Percentiles rank a stretch among this genome's conserved stretches.
Evolutionary conservation across 2,113 vertebrate genomes (phyloP).

Genomic region (human): GRCh38 chr20:14247501-14248000

Average conservation of each 20-base stretch:
- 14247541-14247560: not conserved
- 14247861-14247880: not conserved
- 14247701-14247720: not conserved
- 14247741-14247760: not conserved
- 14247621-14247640: not conserved
- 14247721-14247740: not conserved
- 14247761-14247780: not conserved
- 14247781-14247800: not conserved
- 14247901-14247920: not conserved
- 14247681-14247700: not conserved
- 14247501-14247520: not conserved
- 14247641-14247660: not conserved
- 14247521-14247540: slow-evolving; percentile 25
- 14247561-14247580: not conserved
- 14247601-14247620: not conserved
- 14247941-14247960: not conserved
- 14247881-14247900: not conserved
- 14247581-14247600: not conserved
- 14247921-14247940: not conserved
- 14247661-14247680: not conserved
- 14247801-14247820: not conserved
- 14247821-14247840: not conserved
- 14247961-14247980: not conserved
- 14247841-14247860: not conserved
- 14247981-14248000: not conserved